These are phyloP conservation scores for Pteromalus puparum DNA, from an alignment of 1,140 invertebrate species.

Conservation along the genomic window DNA sequence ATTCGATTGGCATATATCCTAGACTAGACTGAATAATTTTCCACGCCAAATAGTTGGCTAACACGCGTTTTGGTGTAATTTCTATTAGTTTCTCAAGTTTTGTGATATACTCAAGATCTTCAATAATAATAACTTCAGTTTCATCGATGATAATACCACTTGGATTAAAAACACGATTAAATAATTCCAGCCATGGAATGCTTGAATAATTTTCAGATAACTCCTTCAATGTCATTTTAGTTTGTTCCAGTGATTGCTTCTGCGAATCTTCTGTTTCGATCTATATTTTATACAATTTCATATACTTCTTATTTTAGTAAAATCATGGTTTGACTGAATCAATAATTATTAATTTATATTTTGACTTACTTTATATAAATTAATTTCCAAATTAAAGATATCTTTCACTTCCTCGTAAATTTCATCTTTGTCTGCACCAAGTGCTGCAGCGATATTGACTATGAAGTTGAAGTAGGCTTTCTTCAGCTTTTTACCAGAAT, in stretches of 20 bases:
- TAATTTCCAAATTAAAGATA: conserved; percentile 78
- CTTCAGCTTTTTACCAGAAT: background rate
- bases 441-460: background rate
- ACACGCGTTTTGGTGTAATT: background rate
- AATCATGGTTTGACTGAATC: too few relatives aligned
- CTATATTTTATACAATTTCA: background rate
- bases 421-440: conserved; percentile 74
- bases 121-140: background rate
- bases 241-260: background rate
- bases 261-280: background rate
- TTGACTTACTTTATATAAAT: conserved; percentile 75
- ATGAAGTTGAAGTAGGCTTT: background rate
- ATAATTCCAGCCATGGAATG: background rate
- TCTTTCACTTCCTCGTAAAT: conserved; percentile 76
- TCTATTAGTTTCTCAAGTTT: background rate
- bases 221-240: background rate
- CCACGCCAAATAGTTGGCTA: conserved; percentile 16
- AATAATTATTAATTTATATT: background rate
- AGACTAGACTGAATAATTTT: background rate
- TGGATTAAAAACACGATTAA: conserved; percentile 14
- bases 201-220: background rate
- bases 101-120: background rate
- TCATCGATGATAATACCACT: background rate
- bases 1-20: background rate
- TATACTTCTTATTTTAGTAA: background rate